Base-by-base conservation (phyloP, 2,888 invertebrate species). In the Lordiphosa andalusiaca region DNA sequence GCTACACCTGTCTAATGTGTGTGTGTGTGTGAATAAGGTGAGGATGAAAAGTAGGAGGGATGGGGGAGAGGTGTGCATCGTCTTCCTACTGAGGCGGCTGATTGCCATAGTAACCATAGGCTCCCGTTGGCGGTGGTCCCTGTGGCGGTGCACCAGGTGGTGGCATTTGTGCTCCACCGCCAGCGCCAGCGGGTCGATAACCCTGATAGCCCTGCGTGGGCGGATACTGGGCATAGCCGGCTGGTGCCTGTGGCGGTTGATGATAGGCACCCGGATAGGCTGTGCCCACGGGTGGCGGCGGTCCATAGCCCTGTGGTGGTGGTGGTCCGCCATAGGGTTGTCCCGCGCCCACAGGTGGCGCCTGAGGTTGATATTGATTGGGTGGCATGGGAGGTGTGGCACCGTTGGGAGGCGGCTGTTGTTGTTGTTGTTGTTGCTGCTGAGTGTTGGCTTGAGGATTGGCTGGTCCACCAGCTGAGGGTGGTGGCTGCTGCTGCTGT, bases 91-190 rank as follows among this genome's bases (percentile, higher is more conserved):
- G 89, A 33, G 95, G 94, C 63, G 95, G 95, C 81, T 95, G 95
- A 86, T 95, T 95, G 49, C 94, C 93, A 86, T 95, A 95, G 88
- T 95, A 95, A 37, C 94, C 93, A 86, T 95, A 95, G 60, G 93
- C 92, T 57, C 93, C 93, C 69, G 94, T 93, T 5, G 94, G 94
- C 23, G 88, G 89, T 33, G 88, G 89, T 39, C 88, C 88, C 56
- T 88, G 88, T 3, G 87, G 88, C 3, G 87, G 86, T 39, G 86
- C 84, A 3, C 88, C 86, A 4, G 91, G 91, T 37, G 91, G 91
- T 85, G 91, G 91, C 78, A 91, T 91, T 49, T 91, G 91, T 30
- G 91, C 91, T 2, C 93, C 30, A 30, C 30, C 30, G 2, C 30
- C 30, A 0, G 30, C 30, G 1, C 30, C 92, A 3, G 85, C 75